Evolutionary conservation across 1,140 invertebrate species (phyloP).

Genomic region (Idris sp.): DNA sequence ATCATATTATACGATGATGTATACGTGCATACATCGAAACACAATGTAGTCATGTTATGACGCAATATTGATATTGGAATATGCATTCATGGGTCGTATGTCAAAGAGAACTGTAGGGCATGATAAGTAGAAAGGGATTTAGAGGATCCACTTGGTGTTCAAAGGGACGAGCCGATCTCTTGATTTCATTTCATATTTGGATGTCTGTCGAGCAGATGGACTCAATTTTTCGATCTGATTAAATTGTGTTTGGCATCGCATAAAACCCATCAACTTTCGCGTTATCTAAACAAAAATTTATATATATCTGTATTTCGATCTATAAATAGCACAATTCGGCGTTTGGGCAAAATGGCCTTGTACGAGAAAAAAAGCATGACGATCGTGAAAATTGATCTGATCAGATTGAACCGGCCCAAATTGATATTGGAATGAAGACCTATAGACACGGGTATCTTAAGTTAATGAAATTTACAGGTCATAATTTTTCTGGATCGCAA

Average conservation of each 20-base stretch:
- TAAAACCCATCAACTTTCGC: slow-evolving; percentile 4
- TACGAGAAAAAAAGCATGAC: no score
- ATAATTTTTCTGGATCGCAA: slow-evolving; percentile 63
- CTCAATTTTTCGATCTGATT: slow-evolving; percentile 19
- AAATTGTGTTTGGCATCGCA: neutral
- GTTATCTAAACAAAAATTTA: no score
- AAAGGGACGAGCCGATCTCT: slow-evolving; percentile 33
- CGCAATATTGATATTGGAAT: slow-evolving; percentile 54
- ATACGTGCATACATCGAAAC: slow-evolving; percentile 27
- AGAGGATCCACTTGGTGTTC: slow-evolving; percentile 26
- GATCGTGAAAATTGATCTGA: no score
- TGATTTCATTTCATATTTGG: slow-evolving; percentile 35
- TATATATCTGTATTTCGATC: no score
- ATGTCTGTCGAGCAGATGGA: slow-evolving; percentile 4
- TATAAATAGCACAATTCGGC: no score
- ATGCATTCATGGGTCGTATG: slow-evolving; percentile 46
- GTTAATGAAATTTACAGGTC: slow-evolving; percentile 71
- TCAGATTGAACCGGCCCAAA: slow-evolving; percentile 29
- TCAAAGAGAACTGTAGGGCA: slow-evolving; percentile 48
- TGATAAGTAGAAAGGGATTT: slow-evolving; percentile 49
- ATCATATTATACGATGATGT: slow-evolving; percentile 12
- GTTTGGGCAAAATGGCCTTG: no score
- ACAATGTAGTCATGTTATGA: slow-evolving; percentile 55
- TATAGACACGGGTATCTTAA: slow-evolving; percentile 63
- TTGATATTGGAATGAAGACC: slow-evolving; percentile 53